Evolutionary conservation across 2,888 invertebrate genomes (phyloP).

Genomic region (Eustalomyia histrio): DNA sequence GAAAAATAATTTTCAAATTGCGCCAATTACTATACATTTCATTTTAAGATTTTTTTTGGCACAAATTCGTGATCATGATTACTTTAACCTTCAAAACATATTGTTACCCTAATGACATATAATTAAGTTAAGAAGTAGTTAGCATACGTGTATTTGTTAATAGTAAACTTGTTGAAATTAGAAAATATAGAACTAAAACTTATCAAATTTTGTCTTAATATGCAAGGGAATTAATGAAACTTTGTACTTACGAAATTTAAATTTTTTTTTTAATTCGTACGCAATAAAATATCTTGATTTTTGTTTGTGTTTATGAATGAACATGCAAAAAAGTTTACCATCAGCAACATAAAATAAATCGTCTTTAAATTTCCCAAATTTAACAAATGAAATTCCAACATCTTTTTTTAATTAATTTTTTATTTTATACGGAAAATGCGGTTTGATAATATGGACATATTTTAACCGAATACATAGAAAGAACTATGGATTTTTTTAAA

Average conservation of each 20-base stretch:
- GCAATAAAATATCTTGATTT: conserved; percentile 12
- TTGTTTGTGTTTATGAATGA: neutral
- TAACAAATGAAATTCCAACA: neutral
- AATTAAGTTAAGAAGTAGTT: too few species aligned
- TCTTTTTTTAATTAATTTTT: neutral
- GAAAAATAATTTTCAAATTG: too few species aligned
- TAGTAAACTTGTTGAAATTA: too few species aligned
- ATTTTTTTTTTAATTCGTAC: neutral
- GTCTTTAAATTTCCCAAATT: neutral
- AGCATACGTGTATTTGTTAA: too few species aligned
- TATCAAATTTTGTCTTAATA: neutral
- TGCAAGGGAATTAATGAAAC: neutral
- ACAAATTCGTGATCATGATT: too few species aligned
- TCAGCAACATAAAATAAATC: neutral
- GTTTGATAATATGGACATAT: neutral
- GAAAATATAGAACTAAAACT: too few species aligned
- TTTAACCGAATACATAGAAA: too few species aligned
- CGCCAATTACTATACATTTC: too few species aligned
- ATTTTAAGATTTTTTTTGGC: too few species aligned
- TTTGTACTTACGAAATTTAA: conserved; percentile 1
- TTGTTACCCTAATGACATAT: too few species aligned
- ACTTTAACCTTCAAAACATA: too few species aligned
- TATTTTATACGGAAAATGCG: neutral
- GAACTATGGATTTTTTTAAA: too few species aligned
- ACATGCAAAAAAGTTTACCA: neutral